Evolutionary conservation across 2,888 invertebrate species (phyloP), one percentile per base, ranked within the genome.

Genomic region (Hesperia comma): DNA sequence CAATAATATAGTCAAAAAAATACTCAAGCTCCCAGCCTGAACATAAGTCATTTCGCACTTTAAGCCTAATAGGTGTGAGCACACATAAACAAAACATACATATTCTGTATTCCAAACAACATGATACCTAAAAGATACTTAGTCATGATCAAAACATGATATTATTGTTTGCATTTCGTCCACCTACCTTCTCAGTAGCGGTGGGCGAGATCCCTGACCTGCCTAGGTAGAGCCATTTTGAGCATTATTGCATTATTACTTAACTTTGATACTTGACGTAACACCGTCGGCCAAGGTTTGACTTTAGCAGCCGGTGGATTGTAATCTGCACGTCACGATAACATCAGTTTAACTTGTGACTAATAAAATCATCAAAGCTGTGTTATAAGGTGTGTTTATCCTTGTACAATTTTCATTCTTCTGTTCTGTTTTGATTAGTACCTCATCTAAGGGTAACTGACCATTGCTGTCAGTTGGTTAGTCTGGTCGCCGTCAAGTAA

Each of bases 121-220:
- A 37, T 37, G 37, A 8, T 37, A 37, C 10, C 10, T 8, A 37
- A 10, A 14, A 14, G 12, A 51, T 21, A 12, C 12, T 51, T 21
- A 51, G 6, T 21, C 51, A 21, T 12, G 19, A 53, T n/a, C 32
- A 32, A 53, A 53, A 32, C 53, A 53, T 5, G 32, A 2, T 32
- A 12, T 26, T 53, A 2, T 32, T 26, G 26, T 53, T 32, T 53
- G 53, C 32, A 40, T 14, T 55, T 33, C 43, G 37, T 17, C 61
- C 26, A 14, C 19, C 2, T 49, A 6, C 15, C 26, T 26, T 7
- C 73, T 74, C 71, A 73, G 76, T 72, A 74, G 10, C 49, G 54
- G 81, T 82, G 77, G 83, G 83, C 78, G 82, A 74, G 58, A 74
- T 69, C 81, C 79, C 73, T 82, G 82, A 82, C 81, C 79, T 75